Conservation (phyloP, 92 coral and sea anemone genomes). For the Blastomussa wellsi region DNA sequence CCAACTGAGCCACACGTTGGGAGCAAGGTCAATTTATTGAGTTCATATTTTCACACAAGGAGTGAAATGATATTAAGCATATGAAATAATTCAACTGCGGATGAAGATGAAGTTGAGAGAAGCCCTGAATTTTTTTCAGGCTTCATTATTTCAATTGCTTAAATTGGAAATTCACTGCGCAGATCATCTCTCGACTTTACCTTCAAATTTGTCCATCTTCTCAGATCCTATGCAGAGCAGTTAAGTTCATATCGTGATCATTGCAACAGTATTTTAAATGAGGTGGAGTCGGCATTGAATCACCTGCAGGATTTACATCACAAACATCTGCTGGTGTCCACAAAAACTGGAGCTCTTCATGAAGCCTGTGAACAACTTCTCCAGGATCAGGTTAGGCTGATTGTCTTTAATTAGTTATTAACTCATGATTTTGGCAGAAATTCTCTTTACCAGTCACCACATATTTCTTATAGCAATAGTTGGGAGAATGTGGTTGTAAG, state of each 20-base stretch:
- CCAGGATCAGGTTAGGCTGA: constrained; percentile 82
- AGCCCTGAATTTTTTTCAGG: no score
- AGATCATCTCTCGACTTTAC: no score
- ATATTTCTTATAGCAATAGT: background rate
- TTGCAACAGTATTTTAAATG: constrained; percentile 83
- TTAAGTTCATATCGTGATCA: constrained; percentile 88
- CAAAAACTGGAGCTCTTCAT: constrained; percentile 97
- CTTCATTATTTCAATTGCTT: no score
- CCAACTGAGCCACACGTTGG: no score
- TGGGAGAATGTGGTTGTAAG: background rate
- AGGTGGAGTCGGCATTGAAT: constrained; percentile 78
- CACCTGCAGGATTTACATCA: constrained; percentile 83
- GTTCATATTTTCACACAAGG: no score
- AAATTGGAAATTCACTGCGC: no score
- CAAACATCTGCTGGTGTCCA: constrained; percentile 93
- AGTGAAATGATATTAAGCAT: no score
- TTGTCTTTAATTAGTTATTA: no score
- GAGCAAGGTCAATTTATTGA: no score
- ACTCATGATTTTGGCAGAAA: background rate
- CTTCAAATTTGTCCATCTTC: background rate
- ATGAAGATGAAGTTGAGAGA: no score
- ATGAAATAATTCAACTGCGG: no score
- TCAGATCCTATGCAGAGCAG: constrained; percentile 92
- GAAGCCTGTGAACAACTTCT: constrained; percentile 98
- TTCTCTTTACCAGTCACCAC: background rate